These are phyloP conservation scores for Eublepharis macularius DNA, from an alignment of 2,113 vertebrate species.

Conservation along the genomic window DNA sequence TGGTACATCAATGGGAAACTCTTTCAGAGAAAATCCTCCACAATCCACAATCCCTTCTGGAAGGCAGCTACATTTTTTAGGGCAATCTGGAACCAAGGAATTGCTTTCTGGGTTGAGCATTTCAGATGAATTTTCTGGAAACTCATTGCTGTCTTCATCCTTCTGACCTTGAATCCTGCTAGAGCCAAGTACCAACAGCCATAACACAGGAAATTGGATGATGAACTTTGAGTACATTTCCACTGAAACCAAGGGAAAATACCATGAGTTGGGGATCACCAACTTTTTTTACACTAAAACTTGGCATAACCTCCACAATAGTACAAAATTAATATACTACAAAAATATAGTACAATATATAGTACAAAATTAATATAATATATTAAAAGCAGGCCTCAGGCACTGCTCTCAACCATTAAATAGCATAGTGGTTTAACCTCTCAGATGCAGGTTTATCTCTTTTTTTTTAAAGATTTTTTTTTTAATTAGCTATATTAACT, in stretches of 20 bases:
- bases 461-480: too few relatives aligned
- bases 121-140: constrained; percentile 58
- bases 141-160: constrained; percentile 63
- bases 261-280: neutral
- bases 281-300: neutral
- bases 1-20: constrained; percentile 85
- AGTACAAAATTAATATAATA: neutral
- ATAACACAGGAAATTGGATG: constrained; percentile 66
- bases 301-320: neutral
- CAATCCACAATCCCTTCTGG: constrained; percentile 90
- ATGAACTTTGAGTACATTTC: constrained; percentile 64
- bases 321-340: neutral
- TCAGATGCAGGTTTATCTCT: neutral
- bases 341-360: too few relatives aligned
- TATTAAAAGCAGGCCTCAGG: neutral
- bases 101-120: constrained; percentile 42
- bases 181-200: constrained; percentile 70
- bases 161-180: constrained; percentile 66
- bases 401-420: neutral
- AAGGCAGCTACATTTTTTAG: constrained; percentile 85
- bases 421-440: neutral
- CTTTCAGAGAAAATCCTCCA: constrained; percentile 87
- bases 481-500: too few relatives aligned
- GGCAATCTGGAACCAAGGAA: constrained; percentile 71
- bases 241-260: constrained; percentile 37